Evolutionary conservation across 2,888 invertebrate species (phyloP).

Genomic region (Polyommatus icarus): DNA sequence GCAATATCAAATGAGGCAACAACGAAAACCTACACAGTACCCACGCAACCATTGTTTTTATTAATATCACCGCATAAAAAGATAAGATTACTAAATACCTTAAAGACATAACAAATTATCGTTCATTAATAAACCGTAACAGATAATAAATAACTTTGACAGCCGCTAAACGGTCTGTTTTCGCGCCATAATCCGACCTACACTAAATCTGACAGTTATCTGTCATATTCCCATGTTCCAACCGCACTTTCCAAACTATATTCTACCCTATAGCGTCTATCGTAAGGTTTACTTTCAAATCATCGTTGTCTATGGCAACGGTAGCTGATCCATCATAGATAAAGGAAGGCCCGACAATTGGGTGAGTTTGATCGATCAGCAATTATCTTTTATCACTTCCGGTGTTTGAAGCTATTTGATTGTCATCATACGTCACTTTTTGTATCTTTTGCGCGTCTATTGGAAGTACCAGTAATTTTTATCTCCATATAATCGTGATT

Average conservation of each 20-base stretch:
- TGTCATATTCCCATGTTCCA: slow-evolving; percentile 38
- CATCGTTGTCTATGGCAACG: slow-evolving; percentile 40
- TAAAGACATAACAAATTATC: slow-evolving; percentile 24
- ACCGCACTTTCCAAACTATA: slow-evolving; percentile 25
- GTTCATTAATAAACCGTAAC: slow-evolving; percentile 25
- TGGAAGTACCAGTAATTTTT: background rate
- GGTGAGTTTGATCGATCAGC: slow-evolving; percentile 52
- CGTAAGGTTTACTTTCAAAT: background rate
- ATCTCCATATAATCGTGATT: background rate
- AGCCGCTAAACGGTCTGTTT: slow-evolving; percentile 34
- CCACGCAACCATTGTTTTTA: slow-evolving; percentile 11
- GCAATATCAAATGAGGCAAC: slow-evolving; percentile 10
- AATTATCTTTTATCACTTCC: slow-evolving; percentile 37
- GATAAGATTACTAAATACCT: slow-evolving; percentile 22
- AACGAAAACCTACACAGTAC: slow-evolving; percentile 3
- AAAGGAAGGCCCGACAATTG: slow-evolving; percentile 49
- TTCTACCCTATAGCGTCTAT: background rate
- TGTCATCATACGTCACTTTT: slow-evolving; percentile 27
- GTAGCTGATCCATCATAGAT: slow-evolving; percentile 55
- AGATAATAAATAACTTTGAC: slow-evolving; percentile 28
- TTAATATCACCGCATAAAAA: slow-evolving; percentile 13
- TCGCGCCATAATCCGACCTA: slow-evolving; percentile 33
- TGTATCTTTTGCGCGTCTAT: background rate
- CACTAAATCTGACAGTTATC: slow-evolving; percentile 38
- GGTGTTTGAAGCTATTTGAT: slow-evolving; percentile 26